Evolutionary conservation across 2,113 vertebrate genomes (phyloP), one percentile per base, ranked within the genome.

Genomic region (Oreamnos americanus): DNA sequence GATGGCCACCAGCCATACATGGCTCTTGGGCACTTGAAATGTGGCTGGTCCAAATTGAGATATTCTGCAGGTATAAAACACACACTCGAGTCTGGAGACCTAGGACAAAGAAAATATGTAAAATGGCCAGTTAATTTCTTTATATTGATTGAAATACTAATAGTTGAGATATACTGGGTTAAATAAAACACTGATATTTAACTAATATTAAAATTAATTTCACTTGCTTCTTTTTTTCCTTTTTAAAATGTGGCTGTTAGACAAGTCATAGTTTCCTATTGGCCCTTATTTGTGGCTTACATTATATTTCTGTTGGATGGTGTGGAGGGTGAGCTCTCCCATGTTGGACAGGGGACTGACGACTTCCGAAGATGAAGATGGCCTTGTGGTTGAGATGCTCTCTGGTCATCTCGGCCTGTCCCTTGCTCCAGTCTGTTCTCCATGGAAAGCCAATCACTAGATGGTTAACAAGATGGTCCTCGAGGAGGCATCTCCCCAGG

Each of bases 381-480:
- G 17, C 14, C 83, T 14, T 91, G 53, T 10, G 51, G 33, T 87
- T 4, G 36, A 81, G 85, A 95, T 15, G 2, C 47, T 89, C 47
- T 0, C 4, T 62, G 60, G 60, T 33, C 13, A 4, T 81, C 91
- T 96, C 57, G 43, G 58, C 36, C 88, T 97, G 97, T 96, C 62
- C 84, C n/a, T 90, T 98, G 90, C 94, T 91, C 79, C 94, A 98
- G 95, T 97, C 98, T 84, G 6, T 93, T 94, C 87, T 95, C 28
- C n/a, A 91, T 79, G 78, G 91, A 97, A 98, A 83, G 88, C 60
- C 82, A 97, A 98, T 98, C 85, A 95, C 98, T 67, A 51, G 53
- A 43, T 79, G 97, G 94, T 98, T 97, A 98, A 98, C n/a, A 17
- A 98, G 95, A 98, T 87, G 96, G 91, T 96, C 96, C 10, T 14